Evolutionary conservation across 1,140 invertebrate species (phyloP), one percentile per base, ranked within the genome.

Genomic region (Drosophila bocqueti): DNA sequence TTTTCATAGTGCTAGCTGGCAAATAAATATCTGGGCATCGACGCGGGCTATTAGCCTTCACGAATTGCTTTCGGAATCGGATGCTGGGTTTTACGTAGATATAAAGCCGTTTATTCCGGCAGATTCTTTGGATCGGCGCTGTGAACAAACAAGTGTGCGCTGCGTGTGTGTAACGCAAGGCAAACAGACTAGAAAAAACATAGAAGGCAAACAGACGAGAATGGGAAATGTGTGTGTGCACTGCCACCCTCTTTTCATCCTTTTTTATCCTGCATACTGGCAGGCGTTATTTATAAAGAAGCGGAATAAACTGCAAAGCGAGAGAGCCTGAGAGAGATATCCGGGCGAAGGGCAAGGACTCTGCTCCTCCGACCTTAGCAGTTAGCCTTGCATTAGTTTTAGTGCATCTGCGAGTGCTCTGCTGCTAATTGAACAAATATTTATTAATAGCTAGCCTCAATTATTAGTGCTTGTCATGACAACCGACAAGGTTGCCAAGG

Each of bases 321-420:
- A 18, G 34, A 47, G 71, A 62, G 49, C 13, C 13, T 8, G 26
- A 36, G 26, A 31, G 49, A 29, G 49, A 34, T 26, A 42, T 49
- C 38, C 24, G 65, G 38, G 36, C 54, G 36, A 36, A 34, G 54
- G 46, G 68, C 31, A 46, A 76, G 52, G 46, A n/a, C n/a, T 66
- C 63, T 47, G 49, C 45, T 49, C 26, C 26, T 49, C 31, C 76
- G 84, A 86, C 76, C 77, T 66, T 45, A 62, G 52, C 46, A 15
- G 59, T 87, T 86, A 83, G 69, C 83, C 83, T 87, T 83, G 69
- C 62, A 76, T 79, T 71, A 57, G 61, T 68, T 79, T 83, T 62
- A 72, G 67, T 76, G 62, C 58, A 49, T 69, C 65, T 82, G 49
- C 16, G 36, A 60, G 34, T 64, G 46, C 40, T 67, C 45, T 57